These are phyloP conservation scores for Chiroxiphia lanceolata DNA, from an alignment of 2,797 vertebrate genomes.

Conservation along the genomic window DNA sequence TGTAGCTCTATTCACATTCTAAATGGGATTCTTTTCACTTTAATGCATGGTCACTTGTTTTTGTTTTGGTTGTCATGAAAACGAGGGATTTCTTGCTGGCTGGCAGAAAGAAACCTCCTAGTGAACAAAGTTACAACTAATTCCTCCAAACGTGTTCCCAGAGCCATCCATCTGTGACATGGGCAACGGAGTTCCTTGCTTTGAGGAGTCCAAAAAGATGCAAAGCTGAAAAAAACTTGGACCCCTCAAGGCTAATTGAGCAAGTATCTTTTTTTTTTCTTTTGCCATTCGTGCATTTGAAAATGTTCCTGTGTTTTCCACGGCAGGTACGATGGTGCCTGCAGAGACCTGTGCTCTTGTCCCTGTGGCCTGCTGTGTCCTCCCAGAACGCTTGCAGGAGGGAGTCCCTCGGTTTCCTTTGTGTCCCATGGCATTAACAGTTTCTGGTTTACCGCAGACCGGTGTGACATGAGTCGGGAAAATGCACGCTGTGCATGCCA, in stretches of 20 bases:
- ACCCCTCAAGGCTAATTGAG: background rate
- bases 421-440: background rate
- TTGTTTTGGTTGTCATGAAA: slow-evolving; percentile 79
- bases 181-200: background rate
- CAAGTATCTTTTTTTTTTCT: background rate
- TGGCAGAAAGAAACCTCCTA: slow-evolving; percentile 78
- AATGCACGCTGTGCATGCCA: background rate
- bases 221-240: background rate
- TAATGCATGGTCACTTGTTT: slow-evolving; percentile 70
- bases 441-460: background rate
- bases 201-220: background rate
- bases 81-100: slow-evolving; percentile 77
- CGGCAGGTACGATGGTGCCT: background rate
- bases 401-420: background rate
- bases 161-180: background rate
- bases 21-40: slow-evolving; percentile 75
- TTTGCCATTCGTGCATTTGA: background rate
- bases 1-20: slow-evolving; percentile 79
- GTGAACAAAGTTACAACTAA: slow-evolving; percentile 72
- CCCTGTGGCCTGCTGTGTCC: background rate
- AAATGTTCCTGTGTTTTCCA: background rate
- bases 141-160: background rate
- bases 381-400: background rate
- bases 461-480: background rate
- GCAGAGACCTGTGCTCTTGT: background rate